Evolutionary conservation across 2,113 vertebrate species (phyloP), one percentile per base, ranked within the genome.

Genomic region (Pao palembangensis): DNA sequence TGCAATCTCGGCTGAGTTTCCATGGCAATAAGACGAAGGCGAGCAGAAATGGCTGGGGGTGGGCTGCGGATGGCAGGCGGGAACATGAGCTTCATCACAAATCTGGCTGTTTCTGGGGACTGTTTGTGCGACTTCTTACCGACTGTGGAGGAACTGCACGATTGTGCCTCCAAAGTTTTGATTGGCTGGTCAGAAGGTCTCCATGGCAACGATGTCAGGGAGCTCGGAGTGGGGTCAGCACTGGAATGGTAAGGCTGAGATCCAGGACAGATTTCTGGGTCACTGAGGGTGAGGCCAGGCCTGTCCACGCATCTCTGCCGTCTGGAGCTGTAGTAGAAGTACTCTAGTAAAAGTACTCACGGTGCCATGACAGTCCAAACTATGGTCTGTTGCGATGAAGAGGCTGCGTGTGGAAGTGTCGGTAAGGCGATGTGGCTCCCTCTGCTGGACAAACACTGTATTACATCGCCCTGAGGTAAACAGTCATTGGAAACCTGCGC

Each of bases 21-120:
- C 80, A 84, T 84, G 82, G 78, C 68, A 72, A 86, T 79, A 71
- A 65, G 34, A 48, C 0, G 51, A 52, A 16, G 38, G 58, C 62
- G 55, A 69, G 63, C 28, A 41, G 23, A 49, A 52, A 58, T 52
- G 60, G 61, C 61, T 19, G 64, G 44, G 55, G 57, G 58, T 41
- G 60, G 73, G 60, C 23, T 5, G 54, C 41, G 13, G 49, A 67
- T 38, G 16, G 8, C 41, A 25, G 46, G 21, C 28, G 25, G 54
- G 34, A 38, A 38, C 25, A 7, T 1, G 25, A 23, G 25, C 50
- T 50, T 60, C 51, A 65, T 64, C 42, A 23, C 2, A 60, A 21
- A 25, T 41, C 44, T 58, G 18, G 55, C 47, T 51, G 56, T 51
- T 18, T 62, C n/a, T 57, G 13, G 31, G 21, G 44, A 31, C 5